Evolutionary conservation across 53 echinoderm and acorn worm genomes (phyloP).

Genomic region (Echinometra lucunter): DNA sequence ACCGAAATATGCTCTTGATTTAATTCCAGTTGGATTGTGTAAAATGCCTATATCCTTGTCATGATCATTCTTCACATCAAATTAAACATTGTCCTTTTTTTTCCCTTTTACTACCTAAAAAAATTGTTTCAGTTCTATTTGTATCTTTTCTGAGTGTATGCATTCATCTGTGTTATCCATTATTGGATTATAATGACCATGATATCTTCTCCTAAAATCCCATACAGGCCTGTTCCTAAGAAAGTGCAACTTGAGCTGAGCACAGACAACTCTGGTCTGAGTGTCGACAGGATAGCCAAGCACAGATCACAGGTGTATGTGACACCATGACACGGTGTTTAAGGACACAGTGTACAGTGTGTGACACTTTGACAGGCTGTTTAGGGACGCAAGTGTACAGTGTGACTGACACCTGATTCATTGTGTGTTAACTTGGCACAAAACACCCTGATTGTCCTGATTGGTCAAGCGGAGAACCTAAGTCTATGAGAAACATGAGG

Average conservation of each 20-base stretch:
- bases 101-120: too few species aligned
- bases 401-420: not conserved
- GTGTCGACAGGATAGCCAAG: constrained; percentile 67
- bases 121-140: too few species aligned
- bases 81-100: too few species aligned
- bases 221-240: not conserved
- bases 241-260: not conserved
- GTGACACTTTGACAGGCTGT: too few species aligned
- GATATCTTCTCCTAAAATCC: not conserved
- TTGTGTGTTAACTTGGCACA: not conserved
- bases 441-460: not conserved
- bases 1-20: too few species aligned
- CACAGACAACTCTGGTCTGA: not conserved
- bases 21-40: too few species aligned
- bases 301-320: constrained; percentile 71
- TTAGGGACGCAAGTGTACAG: not conserved
- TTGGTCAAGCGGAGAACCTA: not conserved
- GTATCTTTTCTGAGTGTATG: too few species aligned
- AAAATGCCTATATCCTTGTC: too few species aligned
- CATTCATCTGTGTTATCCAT: too few species aligned
- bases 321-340: not conserved
- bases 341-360: too few species aligned
- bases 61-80: too few species aligned
- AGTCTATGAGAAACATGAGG: not conserved
- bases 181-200: too few species aligned